These are phyloP conservation scores for Hapalemur alaotrensis DNA, from an alignment of 2,797 vertebrate genomes.

Conservation along the genomic window DNA sequence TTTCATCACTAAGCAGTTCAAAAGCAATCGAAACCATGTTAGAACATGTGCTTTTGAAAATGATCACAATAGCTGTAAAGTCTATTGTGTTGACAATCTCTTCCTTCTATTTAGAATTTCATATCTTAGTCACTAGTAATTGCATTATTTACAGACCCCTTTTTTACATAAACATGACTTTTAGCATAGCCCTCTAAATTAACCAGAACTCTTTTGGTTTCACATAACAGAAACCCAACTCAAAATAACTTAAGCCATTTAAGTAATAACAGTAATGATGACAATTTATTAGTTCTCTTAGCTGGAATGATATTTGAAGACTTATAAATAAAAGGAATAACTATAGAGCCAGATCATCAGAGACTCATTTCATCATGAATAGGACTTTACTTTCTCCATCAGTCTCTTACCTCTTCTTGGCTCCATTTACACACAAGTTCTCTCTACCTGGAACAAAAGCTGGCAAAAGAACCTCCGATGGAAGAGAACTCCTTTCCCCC, in stretches of 20 bases:
- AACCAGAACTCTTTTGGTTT: not conserved
- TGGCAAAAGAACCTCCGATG: rapidly evolving
- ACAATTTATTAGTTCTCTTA: not conserved
- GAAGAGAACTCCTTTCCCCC: not conserved
- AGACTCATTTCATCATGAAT: not conserved
- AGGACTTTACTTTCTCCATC: not conserved
- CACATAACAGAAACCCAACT: not conserved
- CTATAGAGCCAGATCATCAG: not conserved
- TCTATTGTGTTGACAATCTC: not conserved
- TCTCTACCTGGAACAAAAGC: not conserved
- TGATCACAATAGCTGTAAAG: not conserved
- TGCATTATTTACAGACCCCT: not conserved
- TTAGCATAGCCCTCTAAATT: not conserved
- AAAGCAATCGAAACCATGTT: not conserved
- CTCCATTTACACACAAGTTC: not conserved
- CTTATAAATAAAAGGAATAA: not conserved
- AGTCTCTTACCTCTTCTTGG: not conserved
- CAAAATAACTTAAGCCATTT: not conserved
- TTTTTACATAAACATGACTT: not conserved
- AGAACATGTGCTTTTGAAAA: not conserved
- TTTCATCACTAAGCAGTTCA: conserved; percentile 15
- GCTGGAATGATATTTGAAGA: not conserved
- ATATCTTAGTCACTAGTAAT: not conserved
- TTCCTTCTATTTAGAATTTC: not conserved
- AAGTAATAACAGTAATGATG: not conserved